These are phyloP conservation scores for Narcine bancroftii DNA, from an alignment of 2,113 vertebrate genomes.

Conservation along the genomic window DNA sequence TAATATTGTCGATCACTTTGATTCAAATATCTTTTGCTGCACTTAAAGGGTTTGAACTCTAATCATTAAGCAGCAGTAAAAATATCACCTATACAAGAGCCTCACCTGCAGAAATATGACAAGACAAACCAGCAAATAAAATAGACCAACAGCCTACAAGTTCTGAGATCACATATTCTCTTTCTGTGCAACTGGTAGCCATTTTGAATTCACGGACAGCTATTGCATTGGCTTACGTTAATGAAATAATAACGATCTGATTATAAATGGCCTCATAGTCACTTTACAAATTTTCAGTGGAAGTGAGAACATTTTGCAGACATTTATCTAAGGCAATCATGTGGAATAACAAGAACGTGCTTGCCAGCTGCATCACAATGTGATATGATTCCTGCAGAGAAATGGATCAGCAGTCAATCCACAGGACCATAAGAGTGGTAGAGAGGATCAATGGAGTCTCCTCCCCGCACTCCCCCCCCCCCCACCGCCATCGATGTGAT, in stretches of 20 bases:
- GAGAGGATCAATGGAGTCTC: too few relatives aligned
- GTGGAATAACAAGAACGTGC: background rate
- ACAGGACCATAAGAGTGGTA: too few relatives aligned
- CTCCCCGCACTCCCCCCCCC: too few relatives aligned
- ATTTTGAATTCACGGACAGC: background rate
- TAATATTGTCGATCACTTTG: background rate
- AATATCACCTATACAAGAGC: background rate
- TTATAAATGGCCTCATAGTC: slow-evolving; percentile 23
- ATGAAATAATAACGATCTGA: background rate
- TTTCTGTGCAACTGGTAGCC: background rate
- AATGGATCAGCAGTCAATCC: too few relatives aligned
- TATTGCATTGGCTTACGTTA: background rate
- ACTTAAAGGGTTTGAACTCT: background rate
- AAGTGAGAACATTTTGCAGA: slow-evolving; percentile 22
- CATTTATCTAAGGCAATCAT: background rate
- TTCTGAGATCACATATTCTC: background rate
- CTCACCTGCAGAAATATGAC: background rate
- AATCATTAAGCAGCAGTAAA: background rate
- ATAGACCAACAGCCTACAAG: too few relatives aligned
- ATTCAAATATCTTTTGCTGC: background rate
- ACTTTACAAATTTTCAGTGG: slow-evolving; percentile 2
- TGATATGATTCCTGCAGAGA: too few relatives aligned
- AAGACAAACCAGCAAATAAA: background rate
- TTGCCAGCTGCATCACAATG: too few relatives aligned
- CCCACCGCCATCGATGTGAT: too few relatives aligned